phyloP scores from a whole-genome alignment of 2,888 invertebrate species.

The Drosophila paucipuncta region DNA sequence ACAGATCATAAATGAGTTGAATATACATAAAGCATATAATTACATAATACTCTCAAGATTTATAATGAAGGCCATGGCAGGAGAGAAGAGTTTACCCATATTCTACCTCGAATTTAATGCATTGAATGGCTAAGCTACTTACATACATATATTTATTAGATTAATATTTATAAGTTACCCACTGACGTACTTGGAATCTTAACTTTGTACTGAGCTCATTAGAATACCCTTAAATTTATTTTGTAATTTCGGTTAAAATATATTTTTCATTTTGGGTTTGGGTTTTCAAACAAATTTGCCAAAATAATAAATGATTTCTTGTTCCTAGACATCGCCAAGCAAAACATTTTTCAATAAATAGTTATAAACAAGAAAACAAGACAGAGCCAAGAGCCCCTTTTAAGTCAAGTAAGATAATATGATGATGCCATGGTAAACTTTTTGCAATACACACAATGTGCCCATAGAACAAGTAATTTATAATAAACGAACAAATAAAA shows the following conservation, averaged over 20 bases:
- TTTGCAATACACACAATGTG: slow-evolving; percentile 81
- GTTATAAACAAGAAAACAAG: slow-evolving; percentile 3
- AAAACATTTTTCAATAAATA: slow-evolving; percentile 23
- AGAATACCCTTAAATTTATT: not conserved
- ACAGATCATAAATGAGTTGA: slow-evolving; percentile 53
- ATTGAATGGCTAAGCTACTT: slow-evolving; percentile 19
- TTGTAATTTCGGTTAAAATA: not conserved
- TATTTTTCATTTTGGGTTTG: slow-evolving; percentile 1
- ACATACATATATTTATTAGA: slow-evolving; percentile 30
- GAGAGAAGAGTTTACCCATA: slow-evolving; percentile 33
- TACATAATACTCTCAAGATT: slow-evolving; percentile 17
- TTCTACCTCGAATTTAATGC: slow-evolving; percentile 68
- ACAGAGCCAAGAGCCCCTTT: slow-evolving; percentile 6
- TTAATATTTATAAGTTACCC: slow-evolving; percentile 30
- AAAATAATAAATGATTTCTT: slow-evolving; percentile 54
- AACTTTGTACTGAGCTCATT: not conserved
- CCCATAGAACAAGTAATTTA: slow-evolving; percentile 83
- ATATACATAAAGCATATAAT: slow-evolving; percentile 30
- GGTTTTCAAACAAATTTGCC: slow-evolving; percentile 44
- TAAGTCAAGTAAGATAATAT: slow-evolving; percentile 13
- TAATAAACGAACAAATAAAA: slow-evolving; percentile 43
- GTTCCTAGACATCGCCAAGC: slow-evolving; percentile 67
- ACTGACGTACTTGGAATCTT: slow-evolving; percentile 2
- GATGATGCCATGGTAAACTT: slow-evolving; percentile 30
- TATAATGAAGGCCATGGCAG: slow-evolving; percentile 25